Base-by-base conservation (phyloP, 2,797 vertebrate genomes). In the Hemitrygon akajei region DNA sequence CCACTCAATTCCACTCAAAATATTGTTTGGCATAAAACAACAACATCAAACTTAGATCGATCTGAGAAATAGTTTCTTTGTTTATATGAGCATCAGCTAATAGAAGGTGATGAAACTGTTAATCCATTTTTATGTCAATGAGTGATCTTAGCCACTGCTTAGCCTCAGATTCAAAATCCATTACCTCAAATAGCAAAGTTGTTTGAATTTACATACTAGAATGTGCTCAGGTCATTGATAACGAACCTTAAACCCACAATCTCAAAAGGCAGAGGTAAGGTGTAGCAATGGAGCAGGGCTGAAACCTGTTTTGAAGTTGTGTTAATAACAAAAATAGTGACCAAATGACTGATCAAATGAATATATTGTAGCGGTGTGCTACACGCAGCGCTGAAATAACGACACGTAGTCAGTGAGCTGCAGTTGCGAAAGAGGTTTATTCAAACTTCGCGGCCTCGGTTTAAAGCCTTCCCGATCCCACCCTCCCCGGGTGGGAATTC, bases 71-170 rank as follows among this genome's bases (percentile, higher is more conserved):
- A 20, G 20, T 91, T 91, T 12, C 69, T 25, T 9, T 34, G 89
- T 71, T 73, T 71, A 40, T 63, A 34, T 91, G 66, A 91, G 69
- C 89, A 73, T 5, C 60, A 89, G 86, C n/a, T 60, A 89, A 89
- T 25, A 89, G 86, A 89, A 60, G 86, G 30, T 66, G 86, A 20
- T 84, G 40, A 20, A 47, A 25, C 12, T 47, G 25, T 84, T 56
- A 18, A 47, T 47, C 47, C 1, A 4, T 47, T 47, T 47, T 47
- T 47, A 47, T 47, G 0, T 47, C 47, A 47, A 47, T 47, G 47
- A 47, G 47, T 47, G 47, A 47, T 47, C 47, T 47, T 3, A 47
- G 25, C 22, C 7, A 75, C 30, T 75, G 47, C 25, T 77, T 77
- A 77, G 34, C 76, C 11, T 77, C 30, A 77, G 14, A n/a, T 77